phyloP scores from a whole-genome alignment of 2,888 invertebrate genomes.

The Minunthozetes semirufus region DNA sequence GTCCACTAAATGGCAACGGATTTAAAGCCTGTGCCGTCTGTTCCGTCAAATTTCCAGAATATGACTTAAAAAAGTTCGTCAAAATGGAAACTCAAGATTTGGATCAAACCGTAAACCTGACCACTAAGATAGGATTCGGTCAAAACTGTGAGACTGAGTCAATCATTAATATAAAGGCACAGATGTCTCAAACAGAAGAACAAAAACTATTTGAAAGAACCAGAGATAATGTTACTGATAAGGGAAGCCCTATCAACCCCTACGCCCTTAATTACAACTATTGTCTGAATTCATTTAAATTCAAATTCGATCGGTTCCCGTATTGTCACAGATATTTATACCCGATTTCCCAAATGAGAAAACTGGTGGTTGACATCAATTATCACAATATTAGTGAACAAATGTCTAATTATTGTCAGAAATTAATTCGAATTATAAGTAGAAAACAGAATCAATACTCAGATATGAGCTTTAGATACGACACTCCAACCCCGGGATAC shows the following conservation, averaged over 20 bases:
- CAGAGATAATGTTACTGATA: conserved; percentile 1
- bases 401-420: conserved; percentile 9
- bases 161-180: conserved; percentile 1
- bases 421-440: not conserved
- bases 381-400: conserved; percentile 18
- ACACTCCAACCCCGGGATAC: conserved; percentile 34
- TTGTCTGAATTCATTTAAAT: conserved; percentile 23
- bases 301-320: conserved; percentile 1
- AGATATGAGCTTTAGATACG: conserved; percentile 18
- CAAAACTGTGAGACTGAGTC: conserved; percentile 36
- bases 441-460: conserved; percentile 12
- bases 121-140: conserved; percentile 39
- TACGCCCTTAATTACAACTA: conserved; percentile 21
- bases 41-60: conserved; percentile 39
- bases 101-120: conserved; percentile 38
- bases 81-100: conserved; percentile 38
- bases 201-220: not conserved
- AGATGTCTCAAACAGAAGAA: conserved; percentile 15
- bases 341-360: conserved; percentile 4
- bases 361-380: not conserved
- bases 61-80: conserved; percentile 37
- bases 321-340: conserved; percentile 19
- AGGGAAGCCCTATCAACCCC: too few relatives aligned
- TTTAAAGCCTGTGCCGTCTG: conserved; percentile 38
- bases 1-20: conserved; percentile 36